Evolutionary conservation across 2,113 vertebrate species (phyloP), one percentile per base, ranked within the genome.

Genomic region (Antigone vipio): DNA sequence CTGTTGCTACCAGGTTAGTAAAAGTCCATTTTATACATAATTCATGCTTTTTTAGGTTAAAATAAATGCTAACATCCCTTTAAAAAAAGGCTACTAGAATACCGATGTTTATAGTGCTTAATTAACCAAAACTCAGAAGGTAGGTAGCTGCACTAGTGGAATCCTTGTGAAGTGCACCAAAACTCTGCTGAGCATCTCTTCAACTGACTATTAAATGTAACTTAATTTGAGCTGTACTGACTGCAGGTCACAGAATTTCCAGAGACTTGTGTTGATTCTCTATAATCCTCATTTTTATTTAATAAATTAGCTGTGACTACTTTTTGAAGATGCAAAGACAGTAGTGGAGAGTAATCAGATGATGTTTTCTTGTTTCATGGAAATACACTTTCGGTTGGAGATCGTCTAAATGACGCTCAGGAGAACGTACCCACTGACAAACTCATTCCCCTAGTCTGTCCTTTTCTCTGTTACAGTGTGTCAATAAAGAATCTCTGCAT

Each of bases 1-100:
- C 99, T 5, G 98, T 99, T 91, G 98, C 98, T 92, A 99, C 99
- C 89, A 99, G 99, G 99, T 99, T 94, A 97, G 98, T 97, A 85
- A 27, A 88, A 85, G 35, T 18, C 5, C 11, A 7, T 91, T 80
- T 81, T 50, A 76, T 66, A 55, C n/a, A 60, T 85, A 74, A 77
- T 78, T 52, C 4, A 35, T 87, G 26, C 9, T 35, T 47, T 80
- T 71, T 49, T 79, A 52, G 15, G 26, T 72, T 35, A 71, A 73
- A 53, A 78, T 29, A 66, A 71, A 73, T 0, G 40, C 6, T 49
- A 38, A 30, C 16, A 12, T 58, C 24, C 69, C 49, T 47, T 22
- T 40, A 66, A 80, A 74, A 53, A 42, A 42, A 42, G 40, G 40
- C 40, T 45, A 67, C 49, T 67, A 27, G 32, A 93, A 91, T 91